phyloP scores from a whole-genome alignment of 1,140 invertebrate species.

The Aphaenogaster floridana region DNA sequence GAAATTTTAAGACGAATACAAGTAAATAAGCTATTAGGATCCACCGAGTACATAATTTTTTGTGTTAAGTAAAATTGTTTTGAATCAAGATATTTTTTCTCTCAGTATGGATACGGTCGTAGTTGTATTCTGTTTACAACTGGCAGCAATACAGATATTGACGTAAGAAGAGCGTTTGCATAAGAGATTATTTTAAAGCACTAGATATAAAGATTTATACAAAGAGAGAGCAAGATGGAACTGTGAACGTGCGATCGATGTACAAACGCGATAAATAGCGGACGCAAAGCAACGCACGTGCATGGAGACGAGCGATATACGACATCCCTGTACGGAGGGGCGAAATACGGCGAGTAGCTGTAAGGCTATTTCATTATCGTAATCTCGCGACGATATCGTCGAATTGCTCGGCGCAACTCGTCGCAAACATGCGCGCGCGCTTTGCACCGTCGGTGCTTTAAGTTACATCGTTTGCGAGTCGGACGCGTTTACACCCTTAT shows the following conservation, averaged over 20 bases:
- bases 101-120: background rate
- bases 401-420: constrained; percentile 36
- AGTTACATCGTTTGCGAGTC: constrained; percentile 40
- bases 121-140: background rate
- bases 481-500: constrained; percentile 50
- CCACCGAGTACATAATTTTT: too few relatives aligned
- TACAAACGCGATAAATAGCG: background rate
- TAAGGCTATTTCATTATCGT: constrained; percentile 59
- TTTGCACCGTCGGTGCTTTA: background rate
- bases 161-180: background rate
- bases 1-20: too few relatives aligned
- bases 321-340: background rate
- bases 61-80: too few relatives aligned
- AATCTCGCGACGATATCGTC: constrained; percentile 49
- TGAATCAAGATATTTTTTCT: too few relatives aligned
- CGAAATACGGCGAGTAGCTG: constrained; percentile 28
- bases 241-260: too few relatives aligned
- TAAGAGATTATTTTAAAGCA: constrained; percentile 9
- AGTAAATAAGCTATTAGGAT: too few relatives aligned
- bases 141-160: constrained; percentile 5
- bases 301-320: constrained; percentile 17
- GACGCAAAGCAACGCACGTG: background rate
- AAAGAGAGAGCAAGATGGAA: background rate
- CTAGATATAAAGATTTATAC: constrained; percentile 4
- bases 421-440: constrained; percentile 28